These are phyloP conservation scores for Pristionchus exspectatus DNA, from an alignment of 2,888 invertebrate genomes.

Conservation along the genomic window DNA sequence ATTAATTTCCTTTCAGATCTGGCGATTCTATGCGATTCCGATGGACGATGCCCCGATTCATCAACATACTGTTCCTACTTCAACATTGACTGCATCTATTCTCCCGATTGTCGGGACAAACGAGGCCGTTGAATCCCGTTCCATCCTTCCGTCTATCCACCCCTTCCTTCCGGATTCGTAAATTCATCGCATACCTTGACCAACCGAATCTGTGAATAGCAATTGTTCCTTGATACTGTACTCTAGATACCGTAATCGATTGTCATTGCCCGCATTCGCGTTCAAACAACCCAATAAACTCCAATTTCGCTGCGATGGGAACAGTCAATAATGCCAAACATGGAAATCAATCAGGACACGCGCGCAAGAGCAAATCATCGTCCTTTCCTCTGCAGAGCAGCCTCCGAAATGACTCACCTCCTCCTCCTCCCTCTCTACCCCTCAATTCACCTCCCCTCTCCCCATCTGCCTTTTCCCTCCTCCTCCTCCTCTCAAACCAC, in stretches of 20 bases:
- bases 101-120: not conserved
- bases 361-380: not conserved
- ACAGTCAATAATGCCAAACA: not conserved
- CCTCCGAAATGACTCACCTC: conserved; percentile 16
- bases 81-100: not conserved
- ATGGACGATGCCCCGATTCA: not conserved
- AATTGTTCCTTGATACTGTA: not conserved
- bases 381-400: conserved; percentile 24
- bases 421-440: not conserved
- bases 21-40: not conserved
- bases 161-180: not conserved
- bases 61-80: not conserved
- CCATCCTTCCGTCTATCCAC: not conserved
- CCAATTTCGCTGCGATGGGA: not conserved
- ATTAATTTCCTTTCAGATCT: too few species aligned
- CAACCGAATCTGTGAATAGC: not conserved
- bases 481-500: conserved; percentile 32
- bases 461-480: not conserved
- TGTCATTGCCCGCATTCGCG: not conserved
- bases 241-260: not conserved
- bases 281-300: not conserved
- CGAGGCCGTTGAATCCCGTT: not conserved
- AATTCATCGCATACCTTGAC: not conserved
- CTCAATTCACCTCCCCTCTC: conserved; percentile 27
- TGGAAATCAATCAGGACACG: conserved; percentile 12